A percentile compares a stretch with the other conserved stretches of the same genome.
Conservation (phyloP, 2,113 vertebrate genomes). For the Aegithalos caudatus region DNA sequence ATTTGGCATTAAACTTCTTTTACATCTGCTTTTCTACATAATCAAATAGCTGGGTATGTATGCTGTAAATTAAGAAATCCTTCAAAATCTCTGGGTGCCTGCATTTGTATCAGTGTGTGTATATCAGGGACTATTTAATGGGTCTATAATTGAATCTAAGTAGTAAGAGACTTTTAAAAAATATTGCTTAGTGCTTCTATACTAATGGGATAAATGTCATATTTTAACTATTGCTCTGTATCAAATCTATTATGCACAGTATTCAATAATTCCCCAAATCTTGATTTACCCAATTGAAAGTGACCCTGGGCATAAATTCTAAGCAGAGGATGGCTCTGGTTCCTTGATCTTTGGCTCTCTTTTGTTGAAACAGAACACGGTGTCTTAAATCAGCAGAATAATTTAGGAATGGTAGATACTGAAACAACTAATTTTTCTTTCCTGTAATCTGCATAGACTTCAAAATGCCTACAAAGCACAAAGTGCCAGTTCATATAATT, state of each 20-base stretch:
- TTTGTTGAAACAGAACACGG: constrained; percentile 71
- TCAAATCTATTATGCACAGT: constrained; percentile 68
- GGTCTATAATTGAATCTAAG: constrained; percentile 68
- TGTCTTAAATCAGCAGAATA: constrained; percentile 78
- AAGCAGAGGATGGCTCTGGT: constrained; percentile 67
- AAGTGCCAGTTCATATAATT: constrained; percentile 81
- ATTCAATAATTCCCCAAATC: constrained; percentile 74
- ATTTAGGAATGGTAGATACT: constrained; percentile 77
- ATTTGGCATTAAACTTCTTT: neutral
- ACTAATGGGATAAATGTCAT: constrained; percentile 73
- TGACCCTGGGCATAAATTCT: constrained; percentile 72
- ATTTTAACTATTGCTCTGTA: constrained; percentile 68
- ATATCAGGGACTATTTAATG: neutral
- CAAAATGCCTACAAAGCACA: constrained; percentile 80
- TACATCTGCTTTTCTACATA: neutral
- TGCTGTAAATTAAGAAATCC: neutral
- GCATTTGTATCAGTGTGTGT: neutral
- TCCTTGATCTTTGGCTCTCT: constrained; percentile 75
- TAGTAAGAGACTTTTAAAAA: constrained; percentile 48
- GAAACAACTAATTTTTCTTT: constrained; percentile 81
- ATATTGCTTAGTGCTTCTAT: constrained; percentile 54
- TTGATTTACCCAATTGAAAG: constrained; percentile 77
- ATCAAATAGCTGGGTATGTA: neutral
- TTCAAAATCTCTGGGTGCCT: neutral
- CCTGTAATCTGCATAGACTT: constrained; percentile 79